Percentiles rank a stretch among this genome's conserved stretches.
Evolutionary conservation across 2,113 vertebrate genomes (phyloP).

Genomic region (Apeltes quadracus): DNA sequence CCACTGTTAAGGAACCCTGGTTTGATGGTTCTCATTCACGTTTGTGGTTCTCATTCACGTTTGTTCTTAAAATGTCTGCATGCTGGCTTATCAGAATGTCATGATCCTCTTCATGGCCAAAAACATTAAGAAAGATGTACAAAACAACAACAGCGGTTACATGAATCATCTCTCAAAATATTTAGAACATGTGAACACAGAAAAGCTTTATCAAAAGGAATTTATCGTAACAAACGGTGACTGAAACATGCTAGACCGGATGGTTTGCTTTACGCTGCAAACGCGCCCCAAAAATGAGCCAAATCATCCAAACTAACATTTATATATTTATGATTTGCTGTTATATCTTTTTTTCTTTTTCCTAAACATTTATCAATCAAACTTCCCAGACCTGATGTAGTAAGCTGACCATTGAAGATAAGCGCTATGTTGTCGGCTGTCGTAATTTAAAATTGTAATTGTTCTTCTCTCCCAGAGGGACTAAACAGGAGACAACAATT

Average conservation of each 20-base stretch:
- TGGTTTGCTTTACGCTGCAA: neutral
- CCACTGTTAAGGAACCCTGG: neutral
- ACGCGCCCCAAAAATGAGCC: neutral
- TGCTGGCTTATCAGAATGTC: slow-evolving; percentile 58
- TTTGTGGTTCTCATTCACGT: slow-evolving; percentile 12
- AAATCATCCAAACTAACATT: slow-evolving; percentile 17
- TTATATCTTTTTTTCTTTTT: slow-evolving; percentile 3
- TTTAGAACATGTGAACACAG: slow-evolving; percentile 4
- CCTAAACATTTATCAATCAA: slow-evolving; percentile 11
- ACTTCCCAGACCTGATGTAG: slow-evolving; percentile 31
- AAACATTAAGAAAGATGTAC: neutral
- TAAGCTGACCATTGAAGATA: slow-evolving; percentile 53
- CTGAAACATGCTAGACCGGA: slow-evolving; percentile 8
- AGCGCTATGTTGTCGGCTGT: slow-evolving; percentile 32
- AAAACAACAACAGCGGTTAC: slow-evolving; percentile 20
- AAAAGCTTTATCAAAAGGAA: neutral
- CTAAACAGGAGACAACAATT: neutral
- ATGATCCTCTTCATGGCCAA: slow-evolving; percentile 32
- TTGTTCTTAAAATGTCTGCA: slow-evolving; percentile 18
- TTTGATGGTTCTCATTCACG: neutral
- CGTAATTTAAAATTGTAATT: slow-evolving; percentile 27
- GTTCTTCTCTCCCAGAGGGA: slow-evolving; percentile 41
- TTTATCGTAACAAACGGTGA: slow-evolving; percentile 23
- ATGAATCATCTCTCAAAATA: neutral
- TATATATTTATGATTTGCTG: slow-evolving; percentile 12